A percentile compares a stretch with the other conserved stretches of the same genome.
Evolutionary conservation across 2,888 invertebrate genomes (phyloP).

Genomic region (Tetragonisca angustula): DNA sequence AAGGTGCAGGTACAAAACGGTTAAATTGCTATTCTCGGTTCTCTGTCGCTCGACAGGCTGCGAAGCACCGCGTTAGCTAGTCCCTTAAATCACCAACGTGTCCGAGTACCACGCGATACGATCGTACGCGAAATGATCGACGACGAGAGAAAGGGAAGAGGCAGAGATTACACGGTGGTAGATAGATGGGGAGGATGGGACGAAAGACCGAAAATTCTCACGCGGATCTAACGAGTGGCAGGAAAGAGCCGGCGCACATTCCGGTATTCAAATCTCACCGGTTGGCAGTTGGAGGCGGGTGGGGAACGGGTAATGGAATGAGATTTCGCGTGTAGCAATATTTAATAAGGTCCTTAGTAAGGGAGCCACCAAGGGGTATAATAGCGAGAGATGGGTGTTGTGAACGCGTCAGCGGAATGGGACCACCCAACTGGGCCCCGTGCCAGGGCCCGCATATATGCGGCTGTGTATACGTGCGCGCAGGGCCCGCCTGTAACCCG

Average conservation of each 20-base stretch:
- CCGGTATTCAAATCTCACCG: slow-evolving; percentile 59
- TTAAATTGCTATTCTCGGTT: background rate
- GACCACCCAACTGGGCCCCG: slow-evolving; percentile 81
- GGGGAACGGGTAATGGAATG: slow-evolving; percentile 66
- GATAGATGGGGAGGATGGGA: slow-evolving; percentile 11
- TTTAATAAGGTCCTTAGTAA: slow-evolving; percentile 82
- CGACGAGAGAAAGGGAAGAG: background rate
- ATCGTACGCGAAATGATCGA: slow-evolving; percentile 42
- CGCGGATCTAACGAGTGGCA: slow-evolving; percentile 70
- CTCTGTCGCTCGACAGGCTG: background rate
- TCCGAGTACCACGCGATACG: slow-evolving; percentile 17
- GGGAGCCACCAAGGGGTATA: slow-evolving; percentile 76
- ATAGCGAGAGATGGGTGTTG: slow-evolving; percentile 80
- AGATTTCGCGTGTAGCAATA: slow-evolving; percentile 79
- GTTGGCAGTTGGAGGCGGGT: background rate
- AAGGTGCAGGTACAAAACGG: background rate
- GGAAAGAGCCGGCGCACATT: slow-evolving; percentile 66
- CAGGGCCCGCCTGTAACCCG: slow-evolving; percentile 58
- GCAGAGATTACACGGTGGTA: background rate
- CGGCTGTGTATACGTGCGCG: slow-evolving; percentile 57
- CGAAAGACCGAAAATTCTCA: slow-evolving; percentile 62
- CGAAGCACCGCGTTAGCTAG: background rate
- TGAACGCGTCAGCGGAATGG: slow-evolving; percentile 82
- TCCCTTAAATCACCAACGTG: slow-evolving; percentile 2
- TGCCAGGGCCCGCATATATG: slow-evolving; percentile 77